These are phyloP conservation scores for Mesoligia furuncula DNA, from an alignment of 2,888 invertebrate genomes.

Conservation along the genomic window DNA sequence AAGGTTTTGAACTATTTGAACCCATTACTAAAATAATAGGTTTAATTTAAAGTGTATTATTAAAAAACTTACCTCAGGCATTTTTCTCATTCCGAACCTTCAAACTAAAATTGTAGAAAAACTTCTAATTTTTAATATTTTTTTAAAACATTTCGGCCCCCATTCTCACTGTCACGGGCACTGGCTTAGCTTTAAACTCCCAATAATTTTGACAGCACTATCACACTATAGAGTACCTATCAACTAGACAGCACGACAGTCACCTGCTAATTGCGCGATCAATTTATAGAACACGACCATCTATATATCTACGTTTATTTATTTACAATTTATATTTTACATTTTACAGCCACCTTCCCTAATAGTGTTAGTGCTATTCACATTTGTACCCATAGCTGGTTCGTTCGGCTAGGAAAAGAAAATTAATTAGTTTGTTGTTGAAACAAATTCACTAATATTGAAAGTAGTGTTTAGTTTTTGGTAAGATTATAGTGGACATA, in stretches of 20 bases:
- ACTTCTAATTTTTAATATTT: not conserved
- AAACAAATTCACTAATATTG: not conserved
- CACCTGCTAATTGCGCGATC: slow-evolving; percentile 78
- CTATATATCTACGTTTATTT: slow-evolving; percentile 26
- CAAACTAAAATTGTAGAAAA: not conserved
- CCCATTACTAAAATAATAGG: not conserved
- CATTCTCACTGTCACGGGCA: slow-evolving; percentile 63
- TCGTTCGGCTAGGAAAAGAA: not conserved
- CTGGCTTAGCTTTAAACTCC: slow-evolving; percentile 56
- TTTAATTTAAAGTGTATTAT: not conserved
- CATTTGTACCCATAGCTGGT: not conserved
- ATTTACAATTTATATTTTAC: slow-evolving; percentile 32
- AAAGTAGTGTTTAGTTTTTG: not conserved
- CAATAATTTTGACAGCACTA: slow-evolving; percentile 66
- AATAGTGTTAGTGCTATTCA: not conserved
- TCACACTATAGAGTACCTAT: slow-evolving; percentile 12
- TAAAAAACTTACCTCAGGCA: slow-evolving; percentile 37
- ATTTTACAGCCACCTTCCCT: slow-evolving; percentile 26
- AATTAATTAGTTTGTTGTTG: not conserved
- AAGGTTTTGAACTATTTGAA: not conserved
- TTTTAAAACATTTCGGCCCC: slow-evolving; percentile 47
- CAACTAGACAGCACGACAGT: slow-evolving; percentile 63
- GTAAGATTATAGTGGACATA: too few species aligned
- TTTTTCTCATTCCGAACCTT: slow-evolving; percentile 6
- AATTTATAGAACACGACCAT: slow-evolving; percentile 82